Conservation (phyloP, 2,888 invertebrate species). For the Sympetrum striolatum region DNA sequence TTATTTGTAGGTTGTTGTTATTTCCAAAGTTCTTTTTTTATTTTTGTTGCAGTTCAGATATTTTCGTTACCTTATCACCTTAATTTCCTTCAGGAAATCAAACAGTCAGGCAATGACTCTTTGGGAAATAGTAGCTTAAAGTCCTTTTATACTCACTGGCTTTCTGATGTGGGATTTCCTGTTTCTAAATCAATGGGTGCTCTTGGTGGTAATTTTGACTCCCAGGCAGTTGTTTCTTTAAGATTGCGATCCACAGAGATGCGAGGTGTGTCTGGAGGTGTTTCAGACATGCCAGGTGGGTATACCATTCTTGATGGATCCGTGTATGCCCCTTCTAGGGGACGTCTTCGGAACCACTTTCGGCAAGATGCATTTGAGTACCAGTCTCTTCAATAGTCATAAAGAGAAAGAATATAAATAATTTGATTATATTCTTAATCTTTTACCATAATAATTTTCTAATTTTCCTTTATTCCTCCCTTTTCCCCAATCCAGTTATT, state of each 20-base stretch:
- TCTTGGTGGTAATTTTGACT: conserved; percentile 75
- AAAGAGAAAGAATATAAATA: neutral
- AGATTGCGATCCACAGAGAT: conserved; percentile 59
- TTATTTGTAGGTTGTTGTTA: no score
- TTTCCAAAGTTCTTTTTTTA: no score
- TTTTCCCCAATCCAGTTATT: no score
- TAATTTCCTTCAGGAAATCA: no score
- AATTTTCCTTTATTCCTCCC: no score
- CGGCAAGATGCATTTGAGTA: conserved; percentile 88
- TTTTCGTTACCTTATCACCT: no score
- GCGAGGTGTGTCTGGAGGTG: conserved; percentile 72
- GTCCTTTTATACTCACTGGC: conserved; percentile 73
- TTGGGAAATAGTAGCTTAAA: neutral
- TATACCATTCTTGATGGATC: conserved; percentile 95
- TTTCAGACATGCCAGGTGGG: conserved; percentile 83
- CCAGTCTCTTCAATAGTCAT: conserved; percentile 72
- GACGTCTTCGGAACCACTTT: conserved; percentile 83
- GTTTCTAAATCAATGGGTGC: conserved; percentile 86
- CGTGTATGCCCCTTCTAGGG: conserved; percentile 82
- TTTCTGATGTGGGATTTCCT: conserved; percentile 80
- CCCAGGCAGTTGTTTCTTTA: conserved; percentile 66
- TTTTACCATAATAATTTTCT: no score
- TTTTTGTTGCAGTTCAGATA: no score
- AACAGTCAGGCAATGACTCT: no score
- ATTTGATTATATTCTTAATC: no score